Evolutionary conservation across 2,113 vertebrate genomes (phyloP).

Genomic region (Todiramphus saurophagus): DNA sequence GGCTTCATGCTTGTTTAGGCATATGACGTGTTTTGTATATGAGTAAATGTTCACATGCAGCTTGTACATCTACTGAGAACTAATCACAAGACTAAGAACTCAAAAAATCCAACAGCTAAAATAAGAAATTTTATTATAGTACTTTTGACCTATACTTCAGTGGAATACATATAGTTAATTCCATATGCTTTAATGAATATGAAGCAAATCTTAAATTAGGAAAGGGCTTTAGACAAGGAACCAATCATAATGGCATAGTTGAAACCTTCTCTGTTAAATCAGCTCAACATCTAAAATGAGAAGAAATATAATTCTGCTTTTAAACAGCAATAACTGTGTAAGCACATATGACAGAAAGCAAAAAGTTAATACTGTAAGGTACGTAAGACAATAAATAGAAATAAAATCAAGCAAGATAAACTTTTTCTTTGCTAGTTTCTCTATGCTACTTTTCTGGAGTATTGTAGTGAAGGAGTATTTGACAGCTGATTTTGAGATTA

Average conservation of each 20-base stretch:
- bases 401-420: neutral
- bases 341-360: neutral
- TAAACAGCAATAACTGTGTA: neutral
- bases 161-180: neutral
- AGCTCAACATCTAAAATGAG: neutral
- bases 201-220: neutral
- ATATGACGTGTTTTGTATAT: neutral
- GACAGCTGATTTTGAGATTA: neutral
- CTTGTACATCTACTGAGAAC: neutral
- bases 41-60: neutral
- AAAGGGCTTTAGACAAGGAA: neutral
- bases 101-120: neutral
- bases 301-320: neutral
- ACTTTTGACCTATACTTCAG: neutral
- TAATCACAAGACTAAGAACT: neutral
- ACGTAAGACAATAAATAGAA: neutral
- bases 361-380: neutral
- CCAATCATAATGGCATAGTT: accelerated
- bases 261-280: neutral
- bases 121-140: neutral
- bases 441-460: neutral
- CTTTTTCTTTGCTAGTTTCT: neutral
- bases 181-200: neutral
- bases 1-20: neutral
- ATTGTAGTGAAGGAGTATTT: neutral